These are phyloP conservation scores for Thymelicus sylvestris DNA, from an alignment of 2,888 invertebrate species.

Conservation along the genomic window DNA sequence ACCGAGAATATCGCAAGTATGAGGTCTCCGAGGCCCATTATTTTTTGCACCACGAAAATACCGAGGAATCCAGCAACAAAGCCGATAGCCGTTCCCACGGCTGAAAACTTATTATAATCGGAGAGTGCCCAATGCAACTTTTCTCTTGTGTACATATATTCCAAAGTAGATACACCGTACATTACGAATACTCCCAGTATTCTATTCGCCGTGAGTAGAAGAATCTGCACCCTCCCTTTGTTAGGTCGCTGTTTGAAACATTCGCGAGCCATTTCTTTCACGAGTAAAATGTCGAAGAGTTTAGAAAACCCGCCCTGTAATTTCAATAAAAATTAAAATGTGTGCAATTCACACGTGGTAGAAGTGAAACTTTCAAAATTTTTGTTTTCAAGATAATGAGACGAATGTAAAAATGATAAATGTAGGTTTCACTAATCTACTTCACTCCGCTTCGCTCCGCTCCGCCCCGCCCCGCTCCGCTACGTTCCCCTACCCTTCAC, in stretches of 20 bases:
- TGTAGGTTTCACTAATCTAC: too few species aligned
- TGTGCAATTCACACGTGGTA: too few species aligned
- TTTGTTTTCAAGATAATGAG: too few species aligned
- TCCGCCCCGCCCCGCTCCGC: too few species aligned
- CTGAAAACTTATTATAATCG: conserved; percentile 82
- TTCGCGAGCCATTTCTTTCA: conserved; percentile 74
- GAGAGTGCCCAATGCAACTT: conserved; percentile 86
- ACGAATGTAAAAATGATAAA: too few species aligned
- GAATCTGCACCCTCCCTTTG: conserved; percentile 72
- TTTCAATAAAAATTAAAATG: too few species aligned
- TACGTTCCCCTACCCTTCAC: too few species aligned
- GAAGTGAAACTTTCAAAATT: too few species aligned
- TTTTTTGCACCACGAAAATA: conserved; percentile 59
- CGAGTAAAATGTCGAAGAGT: conserved; percentile 62
- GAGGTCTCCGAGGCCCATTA: conserved; percentile 62
- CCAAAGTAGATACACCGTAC: conserved; percentile 73
- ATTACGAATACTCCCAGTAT: conserved; percentile 59
- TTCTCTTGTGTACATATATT: conserved; percentile 84
- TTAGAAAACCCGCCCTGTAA: conserved; percentile 56
- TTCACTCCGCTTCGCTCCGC: too few species aligned
- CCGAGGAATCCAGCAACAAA: conserved; percentile 77
- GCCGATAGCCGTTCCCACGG: conserved; percentile 71
- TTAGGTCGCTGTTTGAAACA: conserved; percentile 76
- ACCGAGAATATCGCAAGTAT: conserved; percentile 50
- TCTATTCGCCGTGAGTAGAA: conserved; percentile 60